These are phyloP conservation scores for Zaprionus ornatus DNA, from an alignment of 1,140 invertebrate genomes.

Conservation along the genomic window DNA sequence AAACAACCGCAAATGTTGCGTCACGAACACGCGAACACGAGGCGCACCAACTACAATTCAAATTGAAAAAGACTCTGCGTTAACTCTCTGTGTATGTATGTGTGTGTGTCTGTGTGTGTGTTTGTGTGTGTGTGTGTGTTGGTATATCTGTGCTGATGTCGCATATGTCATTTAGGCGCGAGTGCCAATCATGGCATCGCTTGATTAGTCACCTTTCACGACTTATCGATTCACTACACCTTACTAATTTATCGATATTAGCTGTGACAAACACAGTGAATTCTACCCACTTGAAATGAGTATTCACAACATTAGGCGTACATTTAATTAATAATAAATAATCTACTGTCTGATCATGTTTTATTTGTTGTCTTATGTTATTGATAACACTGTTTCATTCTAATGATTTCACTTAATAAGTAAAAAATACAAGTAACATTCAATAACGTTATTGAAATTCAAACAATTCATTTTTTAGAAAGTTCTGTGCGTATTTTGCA, in stretches of 20 bases:
- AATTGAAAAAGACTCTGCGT: not conserved
- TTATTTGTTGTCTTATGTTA: no score
- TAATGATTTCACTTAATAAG: no score
- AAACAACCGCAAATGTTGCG: slow-evolving; percentile 78
- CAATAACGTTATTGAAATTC: no score
- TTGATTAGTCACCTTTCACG: not conserved
- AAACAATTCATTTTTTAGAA: no score
- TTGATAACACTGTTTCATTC: no score
- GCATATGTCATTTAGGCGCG: not conserved
- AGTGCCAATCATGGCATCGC: not conserved
- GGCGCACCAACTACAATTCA: slow-evolving; percentile 15
- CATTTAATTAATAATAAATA: no score
- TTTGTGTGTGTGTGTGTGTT: no score
- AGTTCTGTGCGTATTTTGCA: no score
- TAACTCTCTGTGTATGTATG: not conserved
- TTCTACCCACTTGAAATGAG: no score
- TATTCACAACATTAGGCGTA: no score
- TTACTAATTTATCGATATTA: not conserved
- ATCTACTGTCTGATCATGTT: no score
- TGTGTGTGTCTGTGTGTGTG: not conserved
- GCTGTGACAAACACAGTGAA: not conserved
- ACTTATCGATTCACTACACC: not conserved
- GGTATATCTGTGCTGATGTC: not conserved
- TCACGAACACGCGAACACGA: slow-evolving; percentile 69
- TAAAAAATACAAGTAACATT: no score